Percentiles rank a stretch among this genome's conserved stretches.
phyloP scores from a whole-genome alignment of 2,113 vertebrate species.

The Psittacula cyanocephala region DNA sequence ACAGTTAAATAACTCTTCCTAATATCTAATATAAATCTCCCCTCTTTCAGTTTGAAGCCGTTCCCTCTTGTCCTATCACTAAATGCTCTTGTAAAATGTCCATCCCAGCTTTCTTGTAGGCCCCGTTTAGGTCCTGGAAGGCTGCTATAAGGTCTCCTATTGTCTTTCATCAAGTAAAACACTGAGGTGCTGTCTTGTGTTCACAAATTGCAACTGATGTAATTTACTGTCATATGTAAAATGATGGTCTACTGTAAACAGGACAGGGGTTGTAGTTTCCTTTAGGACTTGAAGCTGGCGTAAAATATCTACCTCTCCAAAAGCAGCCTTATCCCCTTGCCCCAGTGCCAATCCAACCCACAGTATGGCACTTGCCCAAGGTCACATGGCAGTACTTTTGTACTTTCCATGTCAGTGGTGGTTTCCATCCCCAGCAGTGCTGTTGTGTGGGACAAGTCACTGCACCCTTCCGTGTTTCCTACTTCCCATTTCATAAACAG shows the following conservation, averaged over 20 bases:
- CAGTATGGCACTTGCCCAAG: background rate
- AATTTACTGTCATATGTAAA: background rate
- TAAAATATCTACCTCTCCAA: background rate
- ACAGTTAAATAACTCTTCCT: background rate
- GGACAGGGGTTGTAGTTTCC: background rate
- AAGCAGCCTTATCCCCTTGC: background rate
- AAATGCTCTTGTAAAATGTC: background rate
- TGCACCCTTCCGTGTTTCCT: background rate
- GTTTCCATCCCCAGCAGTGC: background rate
- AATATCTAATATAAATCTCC: background rate
- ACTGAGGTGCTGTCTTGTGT: background rate
- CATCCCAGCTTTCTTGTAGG: background rate
- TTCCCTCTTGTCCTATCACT: background rate
- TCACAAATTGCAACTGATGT: background rate
- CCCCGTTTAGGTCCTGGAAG: background rate
- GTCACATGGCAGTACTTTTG: background rate
- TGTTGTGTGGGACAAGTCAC: background rate
- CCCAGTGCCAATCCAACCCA: accelerated
- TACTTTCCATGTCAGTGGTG: background rate
- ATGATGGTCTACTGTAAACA: background rate
- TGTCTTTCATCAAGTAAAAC: background rate
- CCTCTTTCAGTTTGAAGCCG: background rate
- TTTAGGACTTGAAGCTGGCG: background rate
- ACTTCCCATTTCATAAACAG: background rate
- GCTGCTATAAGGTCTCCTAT: background rate